Conservation (phyloP, 2,797 vertebrate species). For the Lutjanus campechanus region DNA sequence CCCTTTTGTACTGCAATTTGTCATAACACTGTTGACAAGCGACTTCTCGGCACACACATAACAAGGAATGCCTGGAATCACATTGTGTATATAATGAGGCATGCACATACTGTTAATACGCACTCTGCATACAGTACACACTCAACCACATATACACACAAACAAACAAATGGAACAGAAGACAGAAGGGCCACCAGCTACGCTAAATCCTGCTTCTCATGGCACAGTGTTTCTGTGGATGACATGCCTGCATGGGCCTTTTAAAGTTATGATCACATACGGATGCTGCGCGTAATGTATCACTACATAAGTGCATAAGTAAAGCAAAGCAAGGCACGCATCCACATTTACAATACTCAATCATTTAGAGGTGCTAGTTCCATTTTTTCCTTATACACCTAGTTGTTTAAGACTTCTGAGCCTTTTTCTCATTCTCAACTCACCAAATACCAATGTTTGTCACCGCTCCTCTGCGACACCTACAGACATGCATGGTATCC, state of each 20-base stretch:
- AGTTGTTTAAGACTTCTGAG: neutral
- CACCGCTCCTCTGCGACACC: no score
- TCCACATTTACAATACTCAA: neutral
- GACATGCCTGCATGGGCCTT: constrained; percentile 23
- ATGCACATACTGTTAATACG: constrained; percentile 46
- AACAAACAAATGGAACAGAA: constrained; percentile 29
- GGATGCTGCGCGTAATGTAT: constrained; percentile 1
- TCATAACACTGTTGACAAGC: constrained; percentile 77
- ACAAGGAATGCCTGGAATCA: constrained; percentile 54
- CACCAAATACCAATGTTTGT: no score
- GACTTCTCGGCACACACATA: constrained; percentile 56
- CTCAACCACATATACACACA: constrained; percentile 20
- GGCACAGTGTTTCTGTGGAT: constrained; percentile 27
- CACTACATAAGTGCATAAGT: neutral
- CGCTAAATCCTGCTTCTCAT: constrained; percentile 29
- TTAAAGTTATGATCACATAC: constrained; percentile 18
- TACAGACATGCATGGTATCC: no score
- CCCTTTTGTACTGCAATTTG: constrained; percentile 79
- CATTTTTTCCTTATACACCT: neutral
- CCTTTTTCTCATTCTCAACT: neutral
- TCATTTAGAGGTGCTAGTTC: neutral
- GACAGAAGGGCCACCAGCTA: constrained; percentile 20
- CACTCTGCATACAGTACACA: constrained; percentile 22
- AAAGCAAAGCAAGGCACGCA: neutral
- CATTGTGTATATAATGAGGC: constrained; percentile 64